A percentile compares a stretch with the other conserved stretches of the same genome.
phyloP scores from a whole-genome alignment of 2,888 invertebrate species.

The Drosophila austrosaltans region DNA sequence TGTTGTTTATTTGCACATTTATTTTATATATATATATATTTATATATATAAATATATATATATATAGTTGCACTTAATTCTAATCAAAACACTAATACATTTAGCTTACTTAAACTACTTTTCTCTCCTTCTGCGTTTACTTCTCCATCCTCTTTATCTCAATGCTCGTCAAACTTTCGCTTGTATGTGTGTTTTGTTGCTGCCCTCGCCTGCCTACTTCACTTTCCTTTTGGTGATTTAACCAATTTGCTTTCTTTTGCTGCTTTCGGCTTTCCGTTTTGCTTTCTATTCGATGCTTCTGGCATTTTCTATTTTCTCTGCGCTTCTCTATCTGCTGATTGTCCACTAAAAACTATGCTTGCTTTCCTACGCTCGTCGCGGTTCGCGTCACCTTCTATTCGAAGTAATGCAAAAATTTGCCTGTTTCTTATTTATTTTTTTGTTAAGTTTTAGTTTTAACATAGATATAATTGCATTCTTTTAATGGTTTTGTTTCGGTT shows the following conservation, averaged over 20 bases:
- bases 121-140: slow-evolving; percentile 27
- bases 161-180: slow-evolving; percentile 28
- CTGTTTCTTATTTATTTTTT: slow-evolving; percentile 34
- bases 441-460: slow-evolving; percentile 9
- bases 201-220: background rate
- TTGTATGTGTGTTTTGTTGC: slow-evolving; percentile 13
- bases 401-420: slow-evolving; percentile 22
- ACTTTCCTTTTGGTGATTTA: background rate
- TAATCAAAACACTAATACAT: slow-evolving; percentile 77
- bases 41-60: background rate
- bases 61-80: slow-evolving; percentile 47
- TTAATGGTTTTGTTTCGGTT: slow-evolving; percentile 12
- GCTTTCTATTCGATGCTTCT: slow-evolving; percentile 12
- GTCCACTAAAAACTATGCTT: slow-evolving; percentile 77
- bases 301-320: slow-evolving; percentile 23
- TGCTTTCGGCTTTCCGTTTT: slow-evolving; percentile 14
- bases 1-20: slow-evolving; percentile 18
- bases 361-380: slow-evolving; percentile 50
- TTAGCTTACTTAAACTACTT: slow-evolving; percentile 70
- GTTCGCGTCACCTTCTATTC: slow-evolving; percentile 18
- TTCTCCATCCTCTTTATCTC: slow-evolving; percentile 26
- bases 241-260: slow-evolving; percentile 18
- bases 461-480: slow-evolving; percentile 1
- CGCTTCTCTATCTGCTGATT: slow-evolving; percentile 62
- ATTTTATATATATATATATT: slow-evolving; percentile 2